Evolutionary conservation across 2,113 vertebrate genomes (phyloP), one percentile per base, ranked within the genome.

Genomic region (Danio rerio): DNA sequence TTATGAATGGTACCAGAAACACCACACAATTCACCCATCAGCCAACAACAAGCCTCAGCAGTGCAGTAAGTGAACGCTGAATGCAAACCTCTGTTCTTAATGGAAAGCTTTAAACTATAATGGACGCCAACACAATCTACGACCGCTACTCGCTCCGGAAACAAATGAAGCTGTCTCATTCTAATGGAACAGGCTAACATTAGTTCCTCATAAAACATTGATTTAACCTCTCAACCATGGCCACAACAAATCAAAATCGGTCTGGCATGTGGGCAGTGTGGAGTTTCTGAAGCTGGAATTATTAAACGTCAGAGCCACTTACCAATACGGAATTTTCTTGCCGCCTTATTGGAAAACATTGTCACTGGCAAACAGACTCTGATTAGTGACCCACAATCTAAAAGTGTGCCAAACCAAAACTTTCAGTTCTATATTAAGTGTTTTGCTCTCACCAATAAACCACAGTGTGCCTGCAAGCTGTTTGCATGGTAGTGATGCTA

Each of bases 1-100:
- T 21, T 6, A 70, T 50, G 45, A 61, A 76, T 7, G 12, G 12
- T 59, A 20, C 20, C n/a, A 18, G n/a, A 5, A 61, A 9, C n/a
- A 75, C 5, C 53, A 18, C 40, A 74, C 42, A 66, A n/a, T 56
- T 56, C 0, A 56, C 9, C 52, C 5, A 11, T 58, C 42, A 58
- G 53, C 43, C 16, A 18, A 58, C 58, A 77, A 49, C 42, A 61
- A 77, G 16, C 56, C 43, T 47, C 73, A 61, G 20, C 55, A 21
- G 9, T 76, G 6, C 18, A 74, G 2, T 42, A 56, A 73, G 16
- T 47, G 16, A 47, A 5, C 7, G 66, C 66, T 55, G 42, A 59
- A n/a, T 42, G 72, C 72, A 75, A 43, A 45, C 72, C 47, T 75
- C 42, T 59, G 16, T 59, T 31, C 40, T 75, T 18, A 75, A 75